These are phyloP conservation scores for Chydorus sphaericus DNA, from an alignment of 2,888 invertebrate genomes.

Conservation along the genomic window DNA sequence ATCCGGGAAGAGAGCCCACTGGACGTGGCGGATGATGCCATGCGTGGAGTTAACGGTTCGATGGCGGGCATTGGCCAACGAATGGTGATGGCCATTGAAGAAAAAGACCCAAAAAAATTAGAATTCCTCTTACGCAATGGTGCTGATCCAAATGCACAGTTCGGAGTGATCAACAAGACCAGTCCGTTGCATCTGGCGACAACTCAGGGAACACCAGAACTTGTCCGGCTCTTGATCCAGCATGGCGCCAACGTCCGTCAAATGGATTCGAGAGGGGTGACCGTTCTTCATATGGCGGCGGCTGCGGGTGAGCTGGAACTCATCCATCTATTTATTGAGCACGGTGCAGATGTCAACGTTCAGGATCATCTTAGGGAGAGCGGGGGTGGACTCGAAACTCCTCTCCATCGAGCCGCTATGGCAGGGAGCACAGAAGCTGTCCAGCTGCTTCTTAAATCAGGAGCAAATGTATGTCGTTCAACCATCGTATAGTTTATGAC, in stretches of 20 bases:
- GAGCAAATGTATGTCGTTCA: constrained; percentile 5
- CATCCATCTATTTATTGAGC: neutral
- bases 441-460: neutral
- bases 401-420: constrained; percentile 10
- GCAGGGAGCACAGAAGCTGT: neutral
- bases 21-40: neutral
- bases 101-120: neutral
- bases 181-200: constrained; percentile 10
- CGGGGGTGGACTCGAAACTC: constrained; percentile 10
- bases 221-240: neutral
- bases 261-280: constrained; percentile 11
- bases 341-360: constrained; percentile 2
- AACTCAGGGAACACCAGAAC: neutral
- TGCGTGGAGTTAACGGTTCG: neutral
- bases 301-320: neutral
- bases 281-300: constrained; percentile 12
- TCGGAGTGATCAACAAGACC: constrained; percentile 3
- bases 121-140: neutral
- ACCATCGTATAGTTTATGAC: neutral
- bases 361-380: neutral
- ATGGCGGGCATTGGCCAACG: neutral
- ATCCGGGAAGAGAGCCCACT: neutral
- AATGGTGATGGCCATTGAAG: constrained; percentile 11
- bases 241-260: constrained; percentile 3
- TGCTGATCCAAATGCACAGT: neutral